Conservation (phyloP, 2,113 vertebrate genomes). For the Engraulis encrasicolus region DNA sequence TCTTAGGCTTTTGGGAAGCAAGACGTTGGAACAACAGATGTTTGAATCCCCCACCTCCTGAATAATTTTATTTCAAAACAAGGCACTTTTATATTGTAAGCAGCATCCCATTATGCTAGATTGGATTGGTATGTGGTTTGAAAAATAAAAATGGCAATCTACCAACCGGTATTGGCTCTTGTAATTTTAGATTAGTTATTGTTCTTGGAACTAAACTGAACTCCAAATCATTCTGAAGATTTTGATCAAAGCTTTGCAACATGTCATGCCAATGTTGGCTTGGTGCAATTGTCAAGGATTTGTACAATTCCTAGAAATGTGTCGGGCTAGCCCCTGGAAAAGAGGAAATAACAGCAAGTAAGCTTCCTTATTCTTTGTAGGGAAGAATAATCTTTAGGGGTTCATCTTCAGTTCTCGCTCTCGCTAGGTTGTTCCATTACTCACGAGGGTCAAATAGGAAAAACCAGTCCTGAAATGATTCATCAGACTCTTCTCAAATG, state of each 20-base stretch:
- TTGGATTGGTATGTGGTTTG: conserved; percentile 6
- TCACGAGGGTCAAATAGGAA: not conserved
- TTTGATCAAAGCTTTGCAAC: not conserved
- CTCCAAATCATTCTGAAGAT: not conserved
- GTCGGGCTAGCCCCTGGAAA: not conserved
- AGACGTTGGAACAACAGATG: not conserved
- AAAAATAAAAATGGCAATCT: not conserved
- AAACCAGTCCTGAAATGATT: not conserved
- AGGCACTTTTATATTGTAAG: too few species aligned
- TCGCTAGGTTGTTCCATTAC: not conserved
- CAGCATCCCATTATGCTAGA: too few species aligned
- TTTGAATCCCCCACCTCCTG: not conserved
- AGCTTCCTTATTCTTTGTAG: not conserved
- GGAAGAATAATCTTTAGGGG: not conserved
- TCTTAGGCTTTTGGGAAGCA: not conserved
- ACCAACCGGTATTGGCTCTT: not conserved
- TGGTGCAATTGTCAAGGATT: not conserved
- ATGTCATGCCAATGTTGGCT: not conserved
- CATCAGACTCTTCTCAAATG: not conserved
- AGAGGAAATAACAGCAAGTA: not conserved
- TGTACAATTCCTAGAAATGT: not conserved
- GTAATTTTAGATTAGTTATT: not conserved
- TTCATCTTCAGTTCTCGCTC: not conserved
- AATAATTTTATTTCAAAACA: not conserved
- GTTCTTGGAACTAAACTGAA: not conserved